Evolutionary conservation across 2,113 vertebrate species (phyloP).

Genomic region (Aramus guarauna): DNA sequence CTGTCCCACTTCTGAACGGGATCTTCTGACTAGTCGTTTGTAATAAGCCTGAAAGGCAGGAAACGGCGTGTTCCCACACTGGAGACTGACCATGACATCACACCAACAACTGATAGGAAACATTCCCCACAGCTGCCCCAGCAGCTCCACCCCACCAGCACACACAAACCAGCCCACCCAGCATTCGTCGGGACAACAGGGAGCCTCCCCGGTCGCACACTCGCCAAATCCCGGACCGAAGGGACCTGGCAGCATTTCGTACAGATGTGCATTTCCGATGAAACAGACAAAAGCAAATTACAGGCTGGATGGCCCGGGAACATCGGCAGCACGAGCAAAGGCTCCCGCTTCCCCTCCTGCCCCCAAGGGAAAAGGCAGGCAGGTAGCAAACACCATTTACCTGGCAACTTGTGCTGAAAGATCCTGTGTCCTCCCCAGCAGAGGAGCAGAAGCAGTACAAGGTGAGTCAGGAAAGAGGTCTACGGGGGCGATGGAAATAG

Average conservation of each 20-base stretch:
- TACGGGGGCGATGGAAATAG: background rate
- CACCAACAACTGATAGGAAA: background rate
- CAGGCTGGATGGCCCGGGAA: background rate
- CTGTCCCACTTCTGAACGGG: background rate
- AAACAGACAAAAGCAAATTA: accelerated
- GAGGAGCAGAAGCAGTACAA: background rate
- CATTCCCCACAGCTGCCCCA: background rate
- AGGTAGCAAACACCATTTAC: background rate
- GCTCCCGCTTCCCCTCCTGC: background rate
- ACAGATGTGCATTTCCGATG: background rate
- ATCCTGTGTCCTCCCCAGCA: background rate
- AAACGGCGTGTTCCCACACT: background rate
- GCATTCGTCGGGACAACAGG: background rate
- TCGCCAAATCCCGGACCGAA: accelerated
- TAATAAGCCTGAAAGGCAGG: background rate
- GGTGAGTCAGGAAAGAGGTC: accelerated
- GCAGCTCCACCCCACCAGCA: background rate
- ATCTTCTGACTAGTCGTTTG: background rate
- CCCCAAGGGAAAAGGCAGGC: background rate
- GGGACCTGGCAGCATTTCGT: background rate
- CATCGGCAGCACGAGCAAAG: background rate
- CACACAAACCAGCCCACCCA: background rate
- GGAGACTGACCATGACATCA: background rate
- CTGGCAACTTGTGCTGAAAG: background rate
- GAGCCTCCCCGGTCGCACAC: background rate